Evolutionary conservation across 2,888 invertebrate species (phyloP).

Genomic region (Caenorhabditis plicata): DNA sequence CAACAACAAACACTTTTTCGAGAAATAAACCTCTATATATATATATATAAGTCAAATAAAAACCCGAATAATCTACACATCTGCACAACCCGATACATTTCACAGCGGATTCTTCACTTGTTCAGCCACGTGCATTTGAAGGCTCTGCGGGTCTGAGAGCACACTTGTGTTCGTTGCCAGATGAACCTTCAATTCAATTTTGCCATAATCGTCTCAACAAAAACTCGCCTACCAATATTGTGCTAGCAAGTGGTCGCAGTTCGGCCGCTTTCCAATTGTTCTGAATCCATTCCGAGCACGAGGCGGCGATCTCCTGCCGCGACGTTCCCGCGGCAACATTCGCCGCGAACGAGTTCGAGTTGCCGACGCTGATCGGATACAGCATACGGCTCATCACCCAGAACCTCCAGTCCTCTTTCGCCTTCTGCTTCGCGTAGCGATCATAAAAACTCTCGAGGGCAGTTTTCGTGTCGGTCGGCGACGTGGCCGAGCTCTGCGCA

Average conservation of each 20-base stretch:
- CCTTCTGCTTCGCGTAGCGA: slow-evolving; percentile 48
- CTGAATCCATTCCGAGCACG: slow-evolving; percentile 44
- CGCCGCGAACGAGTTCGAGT: slow-evolving; percentile 34
- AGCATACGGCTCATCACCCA: slow-evolving; percentile 57
- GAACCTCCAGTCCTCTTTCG: slow-evolving; percentile 56
- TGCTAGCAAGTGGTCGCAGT: slow-evolving; percentile 58
- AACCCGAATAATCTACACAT: too few relatives aligned
- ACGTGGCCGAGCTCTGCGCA: slow-evolving; percentile 16
- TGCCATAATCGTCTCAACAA: not conserved
- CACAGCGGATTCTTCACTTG: slow-evolving; percentile 39
- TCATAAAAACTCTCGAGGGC: slow-evolving; percentile 44
- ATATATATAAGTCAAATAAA: too few relatives aligned
- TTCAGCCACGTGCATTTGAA: slow-evolving; percentile 39
- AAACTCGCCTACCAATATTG: slow-evolving; percentile 40
- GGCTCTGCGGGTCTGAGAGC: slow-evolving; percentile 40
- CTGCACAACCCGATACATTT: too few relatives aligned
- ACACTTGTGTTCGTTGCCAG: slow-evolving; percentile 56
- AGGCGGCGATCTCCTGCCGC: slow-evolving; percentile 35
- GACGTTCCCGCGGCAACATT: slow-evolving; percentile 31
- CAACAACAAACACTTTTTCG: too few relatives aligned
- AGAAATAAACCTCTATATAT: too few relatives aligned
- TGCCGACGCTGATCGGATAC: slow-evolving; percentile 40
- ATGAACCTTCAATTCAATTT: slow-evolving; percentile 35
- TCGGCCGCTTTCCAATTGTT: slow-evolving; percentile 48
- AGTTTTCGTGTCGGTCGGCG: slow-evolving; percentile 40